phyloP scores from a whole-genome alignment of 2,797 vertebrate genomes.

The Sebastes diaconus region DNA sequence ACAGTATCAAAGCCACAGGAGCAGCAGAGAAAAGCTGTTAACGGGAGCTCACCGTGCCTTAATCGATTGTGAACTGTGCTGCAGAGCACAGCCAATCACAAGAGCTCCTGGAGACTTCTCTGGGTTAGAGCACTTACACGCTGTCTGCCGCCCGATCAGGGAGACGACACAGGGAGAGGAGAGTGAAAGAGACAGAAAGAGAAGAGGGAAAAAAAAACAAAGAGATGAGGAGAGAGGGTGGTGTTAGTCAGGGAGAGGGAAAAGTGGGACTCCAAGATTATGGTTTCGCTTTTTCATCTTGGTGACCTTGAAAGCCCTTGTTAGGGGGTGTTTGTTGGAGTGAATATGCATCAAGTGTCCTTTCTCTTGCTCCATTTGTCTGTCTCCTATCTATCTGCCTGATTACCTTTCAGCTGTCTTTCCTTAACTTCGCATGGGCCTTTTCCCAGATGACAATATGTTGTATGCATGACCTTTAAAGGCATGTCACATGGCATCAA shows the following conservation, averaged over 20 bases:
- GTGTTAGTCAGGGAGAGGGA: conserved; percentile 36
- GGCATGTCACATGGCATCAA: conserved; percentile 28
- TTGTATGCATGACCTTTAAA: conserved; percentile 50
- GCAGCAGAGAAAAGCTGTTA: conserved; percentile 83
- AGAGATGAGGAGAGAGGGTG: conserved; percentile 48
- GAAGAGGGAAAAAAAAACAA: conserved; percentile 48
- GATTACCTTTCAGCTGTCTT: conserved; percentile 21
- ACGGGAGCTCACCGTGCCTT: conserved; percentile 78
- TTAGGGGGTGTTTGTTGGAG: conserved; percentile 4
- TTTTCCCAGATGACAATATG: conserved; percentile 25
- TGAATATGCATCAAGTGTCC: conserved; percentile 35
- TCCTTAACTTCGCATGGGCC: conserved; percentile 12
- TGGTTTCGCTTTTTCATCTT: conserved; percentile 56
- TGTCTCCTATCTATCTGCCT: not conserved
- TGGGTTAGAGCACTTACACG: conserved; percentile 83
- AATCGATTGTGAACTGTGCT: conserved; percentile 86
- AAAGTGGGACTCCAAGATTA: conserved; percentile 55
- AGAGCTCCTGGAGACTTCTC: conserved; percentile 78
- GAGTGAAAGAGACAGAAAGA: conserved; percentile 65
- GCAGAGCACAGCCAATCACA: conserved; percentile 81
- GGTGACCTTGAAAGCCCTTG: conserved; percentile 67
- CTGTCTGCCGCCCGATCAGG: conserved; percentile 79
- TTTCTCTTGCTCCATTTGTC: conserved; percentile 24
- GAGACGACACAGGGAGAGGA: conserved; percentile 61
- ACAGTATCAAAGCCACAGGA: conserved; percentile 80